These are phyloP conservation scores for Halichoerus grypus DNA, from an alignment of 2,113 vertebrate genomes.

Conservation along the genomic window DNA sequence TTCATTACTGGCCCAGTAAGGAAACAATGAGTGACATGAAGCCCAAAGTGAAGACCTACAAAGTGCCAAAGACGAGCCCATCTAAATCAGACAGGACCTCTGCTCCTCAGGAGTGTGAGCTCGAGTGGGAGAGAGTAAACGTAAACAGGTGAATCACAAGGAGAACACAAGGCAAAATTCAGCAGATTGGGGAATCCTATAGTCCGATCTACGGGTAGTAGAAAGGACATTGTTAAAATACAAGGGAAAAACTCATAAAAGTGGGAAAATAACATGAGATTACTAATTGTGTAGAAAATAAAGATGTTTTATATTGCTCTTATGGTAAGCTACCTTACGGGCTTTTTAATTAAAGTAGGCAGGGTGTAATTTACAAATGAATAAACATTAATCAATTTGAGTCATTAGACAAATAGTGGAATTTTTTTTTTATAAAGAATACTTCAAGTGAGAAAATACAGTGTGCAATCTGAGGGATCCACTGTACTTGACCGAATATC, in stretches of 20 bases:
- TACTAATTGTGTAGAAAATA: neutral
- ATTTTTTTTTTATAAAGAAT: slow-evolving; percentile 1
- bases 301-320: neutral
- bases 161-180: neutral
- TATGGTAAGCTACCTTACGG: neutral
- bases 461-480: neutral
- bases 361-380: slow-evolving; percentile 17
- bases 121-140: neutral
- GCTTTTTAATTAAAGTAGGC: slow-evolving; percentile 30
- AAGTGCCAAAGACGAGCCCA: neutral
- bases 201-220: neutral
- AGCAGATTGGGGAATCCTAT: neutral
- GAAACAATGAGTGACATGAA: neutral
- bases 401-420: neutral
- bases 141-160: neutral
- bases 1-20: neutral
- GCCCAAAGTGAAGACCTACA: neutral
- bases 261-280: neutral
- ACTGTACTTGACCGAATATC: neutral
- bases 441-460: neutral
- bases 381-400: neutral
- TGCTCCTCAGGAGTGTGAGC: neutral
- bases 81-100: neutral
- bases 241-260: neutral
- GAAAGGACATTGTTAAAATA: neutral